Percentiles rank a stretch among this genome's conserved stretches.
Evolutionary conservation across 2,797 vertebrate species (phyloP).

Genomic region (Coccyzus lansbergi): DNA sequence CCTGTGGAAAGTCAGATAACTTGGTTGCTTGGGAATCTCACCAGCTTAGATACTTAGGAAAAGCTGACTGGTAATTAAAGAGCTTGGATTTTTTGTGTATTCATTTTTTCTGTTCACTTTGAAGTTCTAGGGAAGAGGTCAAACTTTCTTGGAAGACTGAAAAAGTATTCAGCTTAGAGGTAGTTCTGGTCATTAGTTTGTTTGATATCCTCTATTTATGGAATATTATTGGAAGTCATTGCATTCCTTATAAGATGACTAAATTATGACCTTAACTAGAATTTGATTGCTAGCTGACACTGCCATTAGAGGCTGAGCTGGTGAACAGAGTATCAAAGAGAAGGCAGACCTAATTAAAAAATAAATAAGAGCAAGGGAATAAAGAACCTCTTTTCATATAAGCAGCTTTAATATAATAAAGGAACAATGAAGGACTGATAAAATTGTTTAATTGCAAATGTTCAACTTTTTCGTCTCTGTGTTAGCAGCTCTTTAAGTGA

Average conservation of each 20-base stretch:
- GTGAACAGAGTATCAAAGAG: background rate
- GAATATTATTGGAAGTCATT: background rate
- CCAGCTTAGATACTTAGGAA: background rate
- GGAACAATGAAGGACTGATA: background rate
- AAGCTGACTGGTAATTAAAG: background rate
- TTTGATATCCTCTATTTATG: background rate
- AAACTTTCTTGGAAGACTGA: background rate
- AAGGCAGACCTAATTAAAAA: background rate
- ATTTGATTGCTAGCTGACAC: background rate
- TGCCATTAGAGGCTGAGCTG: background rate
- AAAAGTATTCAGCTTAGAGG: background rate
- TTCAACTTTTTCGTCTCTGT: background rate
- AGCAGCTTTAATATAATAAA: background rate
- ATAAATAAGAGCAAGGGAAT: background rate
- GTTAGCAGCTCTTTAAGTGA: background rate
- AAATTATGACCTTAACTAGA: background rate
- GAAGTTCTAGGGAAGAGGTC: background rate
- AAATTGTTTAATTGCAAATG: background rate
- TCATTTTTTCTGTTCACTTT: background rate
- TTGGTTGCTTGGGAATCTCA: background rate
- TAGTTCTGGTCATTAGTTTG: background rate
- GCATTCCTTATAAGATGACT: background rate
- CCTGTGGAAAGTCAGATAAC: background rate
- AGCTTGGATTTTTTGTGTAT: background rate
- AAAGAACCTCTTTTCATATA: background rate